Conservation (phyloP, 2,113 vertebrate species). For the Oenanthe melanoleuca region DNA sequence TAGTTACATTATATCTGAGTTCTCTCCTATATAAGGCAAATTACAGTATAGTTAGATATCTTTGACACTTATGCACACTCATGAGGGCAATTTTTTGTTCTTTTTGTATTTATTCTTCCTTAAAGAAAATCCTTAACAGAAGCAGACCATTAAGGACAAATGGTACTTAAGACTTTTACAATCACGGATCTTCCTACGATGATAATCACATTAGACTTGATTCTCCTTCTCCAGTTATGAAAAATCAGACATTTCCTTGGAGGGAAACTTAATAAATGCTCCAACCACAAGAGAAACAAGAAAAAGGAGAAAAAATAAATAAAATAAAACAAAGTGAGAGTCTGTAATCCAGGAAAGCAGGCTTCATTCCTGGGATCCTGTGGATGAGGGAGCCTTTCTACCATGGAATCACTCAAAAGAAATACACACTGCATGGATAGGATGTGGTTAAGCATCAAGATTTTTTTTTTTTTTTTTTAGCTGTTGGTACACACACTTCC, state of each 20-base stretch:
- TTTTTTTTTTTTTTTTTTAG: background rate
- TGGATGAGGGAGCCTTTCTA: background rate
- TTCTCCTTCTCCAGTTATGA: background rate
- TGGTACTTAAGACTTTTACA: background rate
- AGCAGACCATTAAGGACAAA: background rate
- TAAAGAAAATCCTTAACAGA: background rate
- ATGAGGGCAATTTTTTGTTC: background rate
- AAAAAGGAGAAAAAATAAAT: background rate
- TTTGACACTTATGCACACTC: background rate
- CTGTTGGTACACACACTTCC: background rate
- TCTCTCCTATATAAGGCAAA: background rate
- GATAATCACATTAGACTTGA: background rate
- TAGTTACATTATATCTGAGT: background rate
- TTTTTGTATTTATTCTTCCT: background rate
- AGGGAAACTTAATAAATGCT: background rate
- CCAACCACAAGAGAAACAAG: background rate
- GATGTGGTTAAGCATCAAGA: too few species aligned
- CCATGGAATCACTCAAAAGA: background rate
- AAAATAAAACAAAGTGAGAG: background rate
- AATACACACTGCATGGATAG: accelerated
- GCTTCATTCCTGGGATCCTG: background rate
- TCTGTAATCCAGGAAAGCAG: background rate
- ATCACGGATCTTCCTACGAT: background rate
- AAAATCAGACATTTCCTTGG: background rate
- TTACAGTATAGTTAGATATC: background rate